phyloP scores from a whole-genome alignment of 2,113 vertebrate species.

The Hydrochoerus hydrochaeris region DNA sequence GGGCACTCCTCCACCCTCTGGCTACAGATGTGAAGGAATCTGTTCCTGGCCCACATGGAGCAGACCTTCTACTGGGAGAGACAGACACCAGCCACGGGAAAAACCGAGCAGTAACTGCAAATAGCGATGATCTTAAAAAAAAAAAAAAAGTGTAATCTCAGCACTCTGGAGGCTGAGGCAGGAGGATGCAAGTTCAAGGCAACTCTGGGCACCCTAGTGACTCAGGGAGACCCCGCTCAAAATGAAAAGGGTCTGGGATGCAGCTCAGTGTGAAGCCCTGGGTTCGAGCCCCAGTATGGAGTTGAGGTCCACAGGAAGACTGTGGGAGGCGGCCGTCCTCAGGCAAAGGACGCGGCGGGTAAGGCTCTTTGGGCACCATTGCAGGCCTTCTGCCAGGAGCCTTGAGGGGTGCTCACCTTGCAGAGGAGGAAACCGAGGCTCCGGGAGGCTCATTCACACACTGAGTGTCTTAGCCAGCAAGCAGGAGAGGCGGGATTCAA shows the following conservation, averaged over 20 bases:
- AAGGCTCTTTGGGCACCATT: background rate
- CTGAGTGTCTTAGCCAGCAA: background rate
- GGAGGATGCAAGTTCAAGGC: background rate
- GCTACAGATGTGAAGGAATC: background rate
- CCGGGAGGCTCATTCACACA: background rate
- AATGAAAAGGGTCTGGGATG: background rate
- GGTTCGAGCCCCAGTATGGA: background rate
- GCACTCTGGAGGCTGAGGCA: background rate
- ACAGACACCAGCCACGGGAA: background rate
- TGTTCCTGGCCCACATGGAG: background rate
- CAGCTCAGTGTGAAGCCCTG: background rate
- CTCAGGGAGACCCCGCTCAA: background rate
- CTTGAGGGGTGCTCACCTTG: background rate
- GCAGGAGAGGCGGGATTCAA: background rate
- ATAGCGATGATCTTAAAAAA: accelerated
- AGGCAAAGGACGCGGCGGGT: background rate
- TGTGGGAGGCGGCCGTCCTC: background rate
- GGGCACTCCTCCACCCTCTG: background rate
- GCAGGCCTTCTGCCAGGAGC: background rate
- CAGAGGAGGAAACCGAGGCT: slow-evolving; percentile 61
- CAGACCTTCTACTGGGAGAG: background rate
- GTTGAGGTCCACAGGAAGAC: background rate
- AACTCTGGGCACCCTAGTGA: no score
- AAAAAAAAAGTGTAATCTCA: background rate
- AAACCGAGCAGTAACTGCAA: background rate